These are phyloP conservation scores for Botia almorhae DNA, from an alignment of 2,797 vertebrate species.

Conservation along the genomic window DNA sequence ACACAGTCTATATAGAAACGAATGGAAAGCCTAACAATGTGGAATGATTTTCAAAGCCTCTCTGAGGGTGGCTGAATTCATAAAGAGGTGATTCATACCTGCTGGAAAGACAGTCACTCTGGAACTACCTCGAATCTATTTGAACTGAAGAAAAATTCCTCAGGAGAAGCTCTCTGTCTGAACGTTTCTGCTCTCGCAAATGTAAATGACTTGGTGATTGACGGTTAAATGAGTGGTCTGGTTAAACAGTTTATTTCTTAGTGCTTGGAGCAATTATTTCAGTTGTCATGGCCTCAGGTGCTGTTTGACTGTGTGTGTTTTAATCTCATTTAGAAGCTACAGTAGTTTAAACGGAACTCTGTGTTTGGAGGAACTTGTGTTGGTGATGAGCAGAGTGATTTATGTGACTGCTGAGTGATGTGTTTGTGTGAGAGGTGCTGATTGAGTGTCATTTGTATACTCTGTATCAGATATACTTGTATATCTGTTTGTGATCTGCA, in stretches of 20 bases:
- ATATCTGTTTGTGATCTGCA: not conserved
- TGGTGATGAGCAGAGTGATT: constrained; percentile 36
- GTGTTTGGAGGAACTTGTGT: constrained; percentile 15
- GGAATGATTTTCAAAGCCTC: constrained; percentile 9
- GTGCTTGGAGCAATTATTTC: constrained; percentile 40
- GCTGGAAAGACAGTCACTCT: constrained; percentile 5
- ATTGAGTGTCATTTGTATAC: not conserved
- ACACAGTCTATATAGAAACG: not conserved
- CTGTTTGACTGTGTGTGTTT: constrained; percentile 17
- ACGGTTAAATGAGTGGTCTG: constrained; percentile 40
- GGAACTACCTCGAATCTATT: constrained; percentile 13
- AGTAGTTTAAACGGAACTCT: constrained; percentile 14
- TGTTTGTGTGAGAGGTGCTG: not conserved
- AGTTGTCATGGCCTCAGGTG: constrained; percentile 15
- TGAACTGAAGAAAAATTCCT: constrained; percentile 16
- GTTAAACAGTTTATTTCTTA: constrained; percentile 48
- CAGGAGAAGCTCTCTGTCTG: constrained; percentile 5
- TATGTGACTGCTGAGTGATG: constrained; percentile 23
- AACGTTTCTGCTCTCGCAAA: constrained; percentile 14
- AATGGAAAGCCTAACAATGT: not conserved
- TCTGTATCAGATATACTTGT: not conserved
- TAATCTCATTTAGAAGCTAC: constrained; percentile 36
- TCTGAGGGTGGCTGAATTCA: not conserved
- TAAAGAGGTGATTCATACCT: constrained; percentile 27
- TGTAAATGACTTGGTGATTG: constrained; percentile 45